Evolutionary conservation across 1,140 invertebrate genomes (phyloP), one percentile per base, ranked within the genome.

Genomic region (Drosophila dunni): DNA sequence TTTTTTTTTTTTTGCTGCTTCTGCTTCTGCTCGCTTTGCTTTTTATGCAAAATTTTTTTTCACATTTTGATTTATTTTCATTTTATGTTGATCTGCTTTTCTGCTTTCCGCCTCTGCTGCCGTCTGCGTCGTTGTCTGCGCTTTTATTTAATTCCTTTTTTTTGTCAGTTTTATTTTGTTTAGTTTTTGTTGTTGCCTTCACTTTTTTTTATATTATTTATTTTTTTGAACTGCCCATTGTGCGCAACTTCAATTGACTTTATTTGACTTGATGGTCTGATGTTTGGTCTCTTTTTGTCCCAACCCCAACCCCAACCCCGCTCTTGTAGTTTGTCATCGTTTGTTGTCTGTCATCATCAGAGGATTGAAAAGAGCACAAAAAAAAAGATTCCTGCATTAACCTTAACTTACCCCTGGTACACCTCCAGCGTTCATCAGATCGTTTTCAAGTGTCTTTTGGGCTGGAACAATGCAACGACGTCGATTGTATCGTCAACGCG

Each of bases 21-120:
- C 24, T 29, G 24, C 24, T 29, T 42, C 34, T 82, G 29, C 15
- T 54, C 74, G 63, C 63, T 69, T 80, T 70, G 81, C 70, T 67
- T 61, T 81, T 81, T 82, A 88, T 82, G 79, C 72, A 81, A 79
- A 84, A 68, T 72, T 65, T 73, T 72, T 69, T 57, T 44, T 29
- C 24, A 64, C 51, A 63, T 75, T 90, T 89, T 89, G 84, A 89
- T 89, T 89, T 89, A 89, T 89, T 89, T 90, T 84, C 78, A 81
- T 89, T 89, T 89, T 84, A 89, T 89, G 84, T 84, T 84, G 84
- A 89, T 90, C 85, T 89, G 80, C 71, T 86, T 86, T 81, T 74
- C 85, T 54, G 54, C 48, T 66, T 65, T 62, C 50, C 62, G 53
- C 54, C 44, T 33, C 36, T 44, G 42, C 15, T 46, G 63, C 62